These are phyloP conservation scores for Threskiornis aethiopicus DNA, from an alignment of 2,797 vertebrate genomes.

Conservation along the genomic window DNA sequence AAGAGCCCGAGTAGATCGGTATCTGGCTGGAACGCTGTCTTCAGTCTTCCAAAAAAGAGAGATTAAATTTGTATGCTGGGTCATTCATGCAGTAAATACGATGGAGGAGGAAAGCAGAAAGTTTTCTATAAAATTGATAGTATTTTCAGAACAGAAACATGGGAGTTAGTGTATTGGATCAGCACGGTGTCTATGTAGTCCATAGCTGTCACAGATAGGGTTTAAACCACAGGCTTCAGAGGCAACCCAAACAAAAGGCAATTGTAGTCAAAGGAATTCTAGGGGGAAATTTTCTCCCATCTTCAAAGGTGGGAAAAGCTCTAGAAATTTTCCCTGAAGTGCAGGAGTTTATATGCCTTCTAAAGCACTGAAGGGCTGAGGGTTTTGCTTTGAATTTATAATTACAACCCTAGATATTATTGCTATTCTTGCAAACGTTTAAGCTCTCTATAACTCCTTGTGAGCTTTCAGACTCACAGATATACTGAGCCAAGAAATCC, in stretches of 20 bases:
- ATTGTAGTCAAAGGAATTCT: neutral
- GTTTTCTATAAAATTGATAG: slow-evolving; percentile 28
- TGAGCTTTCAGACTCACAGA: neutral
- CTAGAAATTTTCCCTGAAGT: neutral
- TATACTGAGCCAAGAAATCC: neutral
- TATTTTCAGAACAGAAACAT: neutral
- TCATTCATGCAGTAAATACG: neutral
- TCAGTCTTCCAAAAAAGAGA: neutral
- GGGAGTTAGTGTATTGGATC: slow-evolving; percentile 1
- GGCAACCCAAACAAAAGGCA: neutral
- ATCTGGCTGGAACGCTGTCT: neutral
- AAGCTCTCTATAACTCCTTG: neutral
- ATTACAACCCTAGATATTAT: neutral
- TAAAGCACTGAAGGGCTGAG: neutral
- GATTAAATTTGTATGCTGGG: slow-evolving; percentile 28
- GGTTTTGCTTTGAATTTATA: neutral
- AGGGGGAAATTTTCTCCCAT: neutral
- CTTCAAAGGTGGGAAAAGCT: neutral
- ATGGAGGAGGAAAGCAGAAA: slow-evolving; percentile 1
- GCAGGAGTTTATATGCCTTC: neutral
- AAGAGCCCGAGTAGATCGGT: slow-evolving; percentile 14
- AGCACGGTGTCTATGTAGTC: neutral
- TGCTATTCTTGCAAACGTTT: neutral
- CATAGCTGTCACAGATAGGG: neutral
- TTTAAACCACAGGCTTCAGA: neutral